Conservation (phyloP, 2,888 invertebrate genomes). For the Orthosia cruda region DNA sequence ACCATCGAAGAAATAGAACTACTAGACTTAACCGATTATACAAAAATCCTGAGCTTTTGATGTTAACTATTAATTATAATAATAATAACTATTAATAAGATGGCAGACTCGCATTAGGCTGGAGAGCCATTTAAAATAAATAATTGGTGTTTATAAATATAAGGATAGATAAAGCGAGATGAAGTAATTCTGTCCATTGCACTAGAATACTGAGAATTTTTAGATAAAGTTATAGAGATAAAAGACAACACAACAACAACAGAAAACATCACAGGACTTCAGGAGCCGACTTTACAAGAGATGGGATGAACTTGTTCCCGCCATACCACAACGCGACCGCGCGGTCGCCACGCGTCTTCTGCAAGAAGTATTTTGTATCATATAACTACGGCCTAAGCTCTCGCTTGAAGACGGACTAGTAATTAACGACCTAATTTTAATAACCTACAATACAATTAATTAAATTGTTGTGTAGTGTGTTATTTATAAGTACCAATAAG, state of each 20-base stretch:
- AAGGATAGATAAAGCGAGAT: conserved; percentile 14
- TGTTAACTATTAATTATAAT: conserved; percentile 38
- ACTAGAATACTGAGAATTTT: conserved; percentile 2
- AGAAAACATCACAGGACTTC: too few species aligned
- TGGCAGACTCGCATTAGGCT: conserved; percentile 4
- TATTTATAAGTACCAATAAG: neutral
- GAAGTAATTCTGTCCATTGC: neutral
- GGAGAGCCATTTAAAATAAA: conserved; percentile 30
- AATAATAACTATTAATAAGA: conserved; percentile 3
- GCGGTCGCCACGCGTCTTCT: too few species aligned
- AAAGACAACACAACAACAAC: too few species aligned
- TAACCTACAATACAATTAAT: conserved; percentile 15
- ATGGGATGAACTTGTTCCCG: too few species aligned
- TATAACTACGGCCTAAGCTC: neutral
- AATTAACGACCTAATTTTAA: conserved; percentile 10
- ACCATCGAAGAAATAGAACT: conserved; percentile 6
- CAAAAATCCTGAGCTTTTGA: conserved; percentile 39
- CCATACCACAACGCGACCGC: too few species aligned
- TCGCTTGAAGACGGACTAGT: conserved; percentile 26
- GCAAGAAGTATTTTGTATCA: too few species aligned
- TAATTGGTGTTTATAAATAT: conserved; percentile 34
- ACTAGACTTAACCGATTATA: neutral
- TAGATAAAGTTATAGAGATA: too few species aligned
- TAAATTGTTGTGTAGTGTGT: conserved; percentile 16
- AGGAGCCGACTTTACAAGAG: too few species aligned